Evolutionary conservation across 2,888 invertebrate genomes (phyloP), one percentile per base, ranked within the genome.

Genomic region (Amblyteles armatorius): DNA sequence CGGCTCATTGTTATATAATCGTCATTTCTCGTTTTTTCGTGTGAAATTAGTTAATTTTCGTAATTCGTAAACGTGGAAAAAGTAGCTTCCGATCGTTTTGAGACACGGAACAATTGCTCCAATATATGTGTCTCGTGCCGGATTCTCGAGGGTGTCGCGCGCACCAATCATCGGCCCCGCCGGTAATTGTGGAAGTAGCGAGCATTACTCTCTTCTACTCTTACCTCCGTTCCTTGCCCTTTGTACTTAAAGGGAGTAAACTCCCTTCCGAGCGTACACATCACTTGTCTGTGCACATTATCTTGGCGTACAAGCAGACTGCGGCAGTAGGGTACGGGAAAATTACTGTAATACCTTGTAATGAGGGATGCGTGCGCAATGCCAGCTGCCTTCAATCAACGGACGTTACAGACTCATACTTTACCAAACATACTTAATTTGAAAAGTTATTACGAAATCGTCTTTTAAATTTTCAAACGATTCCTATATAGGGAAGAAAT

Each of bases 331-430:
- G 57, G 57, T 73, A 57, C 48, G 50, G 60, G 50, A 83, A 83
- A 76, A 76, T 83, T 83, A 74, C 65, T 55, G 76, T 71, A 68
- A 57, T 72, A 71, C 60, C 26, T 63, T n/a, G 29, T 76, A 76
- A 79, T 76, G 63, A 79, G 44, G 76, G 76, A 69, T 74, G 74
- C 79, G 78, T 79, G 78, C 50, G 36, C 74, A 60, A 67, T 52
- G 79, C 65, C 83, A 83, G 83, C 83, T 83, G 83, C 76, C n/a
- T 16, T 80, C 79, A 29, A 72, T 4, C 22, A 36, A 79, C 50
- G 26, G 13, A 48, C 48, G n/a, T 63, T 63, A 9, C 29, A 29
- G 60, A 33, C 50, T 63, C 33, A 29, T 79, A 71, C 50, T 26
- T 11, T 13, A 69, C 50, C 63, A 40, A 69, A 50, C 60, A 22